phyloP scores from a whole-genome alignment of 2,113 vertebrate genomes.

The Corythornis cristatus region DNA sequence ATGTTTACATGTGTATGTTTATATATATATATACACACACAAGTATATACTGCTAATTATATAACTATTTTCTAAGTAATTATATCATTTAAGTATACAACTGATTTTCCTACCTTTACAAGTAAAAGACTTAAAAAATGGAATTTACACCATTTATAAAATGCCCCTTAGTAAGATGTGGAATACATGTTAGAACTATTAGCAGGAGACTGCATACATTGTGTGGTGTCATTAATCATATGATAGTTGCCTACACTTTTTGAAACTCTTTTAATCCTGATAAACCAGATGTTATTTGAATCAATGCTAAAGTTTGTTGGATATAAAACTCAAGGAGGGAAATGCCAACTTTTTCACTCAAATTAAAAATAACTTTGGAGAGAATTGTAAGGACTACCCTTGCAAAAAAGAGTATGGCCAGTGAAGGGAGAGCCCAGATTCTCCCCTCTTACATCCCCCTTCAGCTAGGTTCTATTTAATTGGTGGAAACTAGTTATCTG shows the following conservation, averaged over 20 bases:
- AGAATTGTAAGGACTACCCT: not conserved
- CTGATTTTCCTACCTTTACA: not conserved
- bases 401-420: not conserved
- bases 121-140: not conserved
- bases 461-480: not conserved
- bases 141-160: not conserved
- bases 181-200: not conserved
- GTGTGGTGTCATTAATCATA: not conserved
- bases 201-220: not conserved
- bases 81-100: too few relatives aligned
- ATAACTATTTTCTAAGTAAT: not conserved
- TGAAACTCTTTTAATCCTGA: not conserved
- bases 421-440: not conserved
- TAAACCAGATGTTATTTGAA: not conserved
- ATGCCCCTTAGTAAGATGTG: not conserved
- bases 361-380: not conserved
- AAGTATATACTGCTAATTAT: not conserved
- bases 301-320: not conserved
- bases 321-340: not conserved
- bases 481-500: not conserved
- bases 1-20: not conserved
- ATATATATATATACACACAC: rapidly evolving
- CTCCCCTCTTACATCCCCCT: too few relatives aligned
- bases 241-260: not conserved
- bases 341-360: not conserved